Evolutionary conservation across 2,797 vertebrate genomes (phyloP).

Genomic region (Sebastes itinus): DNA sequence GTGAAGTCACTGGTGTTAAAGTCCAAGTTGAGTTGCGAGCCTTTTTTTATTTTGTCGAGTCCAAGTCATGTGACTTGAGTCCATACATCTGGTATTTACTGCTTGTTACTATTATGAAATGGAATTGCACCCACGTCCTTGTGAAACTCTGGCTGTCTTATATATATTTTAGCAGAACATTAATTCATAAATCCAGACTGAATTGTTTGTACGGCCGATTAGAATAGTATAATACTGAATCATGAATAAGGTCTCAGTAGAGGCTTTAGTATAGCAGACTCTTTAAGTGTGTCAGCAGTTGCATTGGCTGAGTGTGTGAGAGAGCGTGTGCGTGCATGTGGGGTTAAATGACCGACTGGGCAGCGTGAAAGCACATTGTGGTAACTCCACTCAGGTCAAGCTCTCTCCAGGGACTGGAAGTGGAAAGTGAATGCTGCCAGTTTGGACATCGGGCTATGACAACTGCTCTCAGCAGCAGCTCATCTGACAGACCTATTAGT

Average conservation of each 20-base stretch:
- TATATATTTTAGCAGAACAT: neutral
- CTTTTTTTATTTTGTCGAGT: too few relatives aligned
- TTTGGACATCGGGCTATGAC: slow-evolving; percentile 68
- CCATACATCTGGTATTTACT: too few relatives aligned
- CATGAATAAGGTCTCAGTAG: slow-evolving; percentile 3
- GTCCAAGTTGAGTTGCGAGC: too few relatives aligned
- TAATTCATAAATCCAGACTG: neutral
- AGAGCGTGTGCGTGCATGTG: slow-evolving; percentile 7
- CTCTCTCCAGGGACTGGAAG: slow-evolving; percentile 67
- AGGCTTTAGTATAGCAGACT: neutral
- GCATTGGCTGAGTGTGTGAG: neutral
- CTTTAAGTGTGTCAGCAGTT: slow-evolving; percentile 3
- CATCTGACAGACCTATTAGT: slow-evolving; percentile 70
- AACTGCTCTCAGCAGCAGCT: slow-evolving; percentile 76
- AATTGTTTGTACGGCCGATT: slow-evolving; percentile 14
- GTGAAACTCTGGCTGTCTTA: neutral
- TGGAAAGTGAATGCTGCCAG: slow-evolving; percentile 77
- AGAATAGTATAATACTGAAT: neutral
- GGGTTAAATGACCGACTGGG: slow-evolving; percentile 59
- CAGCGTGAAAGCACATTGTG: slow-evolving; percentile 60
- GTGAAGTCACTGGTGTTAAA: too few relatives aligned
- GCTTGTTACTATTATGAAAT: neutral
- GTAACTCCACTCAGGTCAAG: slow-evolving; percentile 74
- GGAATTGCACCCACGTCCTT: neutral
- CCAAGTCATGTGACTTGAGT: too few relatives aligned